A percentile compares a stretch with the other conserved stretches of the same genome.
phyloP scores from a whole-genome alignment of 1,140 invertebrate genomes.

The Tetramorium simillimum region DNA sequence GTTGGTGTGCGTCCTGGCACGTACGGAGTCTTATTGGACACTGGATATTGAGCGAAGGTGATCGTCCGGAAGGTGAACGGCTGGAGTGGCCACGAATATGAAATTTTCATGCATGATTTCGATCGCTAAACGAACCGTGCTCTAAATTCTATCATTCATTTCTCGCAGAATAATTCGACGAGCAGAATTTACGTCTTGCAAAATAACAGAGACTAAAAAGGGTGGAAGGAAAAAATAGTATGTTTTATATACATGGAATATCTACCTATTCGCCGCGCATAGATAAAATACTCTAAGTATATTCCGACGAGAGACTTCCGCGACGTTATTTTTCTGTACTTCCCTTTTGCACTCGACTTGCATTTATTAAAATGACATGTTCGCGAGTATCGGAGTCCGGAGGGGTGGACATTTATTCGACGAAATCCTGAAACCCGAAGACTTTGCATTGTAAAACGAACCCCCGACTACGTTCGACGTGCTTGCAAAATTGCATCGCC shows the following conservation, averaged over 20 bases:
- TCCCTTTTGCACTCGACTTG: constrained; percentile 12
- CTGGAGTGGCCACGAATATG: constrained; percentile 54
- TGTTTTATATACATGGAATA: neutral
- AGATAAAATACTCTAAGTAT: neutral
- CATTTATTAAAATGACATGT: constrained; percentile 44
- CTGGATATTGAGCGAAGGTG: constrained; percentile 80
- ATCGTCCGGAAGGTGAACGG: constrained; percentile 77
- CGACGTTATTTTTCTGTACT: constrained; percentile 8
- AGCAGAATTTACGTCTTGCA: neutral
- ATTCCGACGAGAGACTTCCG: neutral
- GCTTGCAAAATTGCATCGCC: constrained; percentile 62
- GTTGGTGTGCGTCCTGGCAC: constrained; percentile 26
- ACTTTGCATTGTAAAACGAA: constrained; percentile 46
- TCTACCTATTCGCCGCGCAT: neutral
- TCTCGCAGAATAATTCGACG: neutral
- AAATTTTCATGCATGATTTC: constrained; percentile 60
- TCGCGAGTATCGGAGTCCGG: neutral
- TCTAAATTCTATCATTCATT: constrained; percentile 14
- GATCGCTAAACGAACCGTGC: constrained; percentile 1
- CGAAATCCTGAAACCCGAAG: constrained; percentile 1
- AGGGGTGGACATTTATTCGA: constrained; percentile 23
- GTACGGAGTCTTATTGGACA: constrained; percentile 75
- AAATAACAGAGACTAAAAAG: neutral
- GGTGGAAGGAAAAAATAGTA: neutral
- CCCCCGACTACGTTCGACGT: constrained; percentile 48